A percentile compares a stretch with the other conserved stretches of the same genome.
phyloP scores from a whole-genome alignment of 2,797 vertebrate genomes.

The Hipposideros larvatus region DNA sequence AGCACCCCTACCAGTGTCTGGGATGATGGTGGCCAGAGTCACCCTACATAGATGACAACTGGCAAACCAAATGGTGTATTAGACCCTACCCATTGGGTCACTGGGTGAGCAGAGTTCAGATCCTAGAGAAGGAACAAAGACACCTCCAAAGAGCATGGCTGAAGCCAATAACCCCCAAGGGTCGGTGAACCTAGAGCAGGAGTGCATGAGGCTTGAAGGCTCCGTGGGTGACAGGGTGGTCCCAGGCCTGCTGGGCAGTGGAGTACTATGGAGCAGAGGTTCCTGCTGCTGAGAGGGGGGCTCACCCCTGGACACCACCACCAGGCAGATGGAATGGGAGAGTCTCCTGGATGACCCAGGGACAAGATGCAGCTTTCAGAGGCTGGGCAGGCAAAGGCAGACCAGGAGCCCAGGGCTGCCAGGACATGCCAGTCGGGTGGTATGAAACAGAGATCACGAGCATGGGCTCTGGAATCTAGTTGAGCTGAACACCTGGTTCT shows the following conservation, averaged over 20 bases:
- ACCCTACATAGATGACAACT: too few relatives aligned
- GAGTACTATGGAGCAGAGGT: rapidly evolving
- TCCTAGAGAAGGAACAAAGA: neutral
- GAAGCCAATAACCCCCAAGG: too few relatives aligned
- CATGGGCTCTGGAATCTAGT: rapidly evolving
- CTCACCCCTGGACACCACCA: neutral
- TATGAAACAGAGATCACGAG: neutral
- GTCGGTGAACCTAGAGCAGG: rapidly evolving
- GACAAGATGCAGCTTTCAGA: neutral
- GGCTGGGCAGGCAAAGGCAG: too few relatives aligned
- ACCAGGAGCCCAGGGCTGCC: neutral
- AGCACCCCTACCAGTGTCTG: neutral
- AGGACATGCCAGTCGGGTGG: neutral
- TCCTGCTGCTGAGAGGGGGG: neutral
- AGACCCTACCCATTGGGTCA: neutral
- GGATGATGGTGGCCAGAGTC: too few relatives aligned
- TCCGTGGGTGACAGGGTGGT: neutral
- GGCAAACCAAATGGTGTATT: neutral
- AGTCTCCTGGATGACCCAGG: rapidly evolving
- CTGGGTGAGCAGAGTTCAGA: neutral
- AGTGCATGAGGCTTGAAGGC: rapidly evolving
- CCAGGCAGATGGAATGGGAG: rapidly evolving
- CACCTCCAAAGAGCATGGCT: neutral
- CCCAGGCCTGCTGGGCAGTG: neutral
- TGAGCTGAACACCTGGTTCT: neutral